Evolutionary conservation across 92 coral and sea anemone species (phyloP).

Genomic region (Parazoanthus atlanticus): DNA sequence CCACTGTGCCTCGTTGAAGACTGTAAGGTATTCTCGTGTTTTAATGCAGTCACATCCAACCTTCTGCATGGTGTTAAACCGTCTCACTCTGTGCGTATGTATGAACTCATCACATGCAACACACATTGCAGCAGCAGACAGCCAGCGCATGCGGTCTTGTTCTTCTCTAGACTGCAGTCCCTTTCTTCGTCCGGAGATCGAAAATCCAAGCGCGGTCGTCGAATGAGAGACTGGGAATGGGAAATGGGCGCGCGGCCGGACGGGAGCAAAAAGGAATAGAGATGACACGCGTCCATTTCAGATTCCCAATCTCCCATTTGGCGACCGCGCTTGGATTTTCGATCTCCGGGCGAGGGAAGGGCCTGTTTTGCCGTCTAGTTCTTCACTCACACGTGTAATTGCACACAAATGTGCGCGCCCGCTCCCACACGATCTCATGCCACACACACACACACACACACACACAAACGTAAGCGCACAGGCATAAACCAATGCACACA

Average conservation of each 20-base stretch:
- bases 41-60: constrained; percentile 29
- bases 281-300: no score
- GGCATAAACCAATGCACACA: background rate
- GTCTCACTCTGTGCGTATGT: background rate
- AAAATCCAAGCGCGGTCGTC: no score
- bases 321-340: no score
- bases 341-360: no score
- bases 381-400: background rate
- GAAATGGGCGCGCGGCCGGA: no score
- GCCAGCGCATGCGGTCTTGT: background rate
- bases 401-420: no score
- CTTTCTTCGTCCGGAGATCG: no score
- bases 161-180: background rate
- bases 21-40: constrained; percentile 79
- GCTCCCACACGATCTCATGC: no score
- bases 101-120: constrained; percentile 1
- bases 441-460: background rate
- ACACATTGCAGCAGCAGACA: background rate
- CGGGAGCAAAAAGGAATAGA: no score
- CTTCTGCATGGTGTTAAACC: background rate
- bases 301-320: no score
- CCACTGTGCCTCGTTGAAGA: constrained; percentile 91
- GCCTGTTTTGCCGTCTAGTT: no score
- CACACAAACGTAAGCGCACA: background rate
- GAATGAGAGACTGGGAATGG: no score